phyloP scores from a whole-genome alignment of 2,888 invertebrate genomes.

The Prostheceraeus crozeri region DNA sequence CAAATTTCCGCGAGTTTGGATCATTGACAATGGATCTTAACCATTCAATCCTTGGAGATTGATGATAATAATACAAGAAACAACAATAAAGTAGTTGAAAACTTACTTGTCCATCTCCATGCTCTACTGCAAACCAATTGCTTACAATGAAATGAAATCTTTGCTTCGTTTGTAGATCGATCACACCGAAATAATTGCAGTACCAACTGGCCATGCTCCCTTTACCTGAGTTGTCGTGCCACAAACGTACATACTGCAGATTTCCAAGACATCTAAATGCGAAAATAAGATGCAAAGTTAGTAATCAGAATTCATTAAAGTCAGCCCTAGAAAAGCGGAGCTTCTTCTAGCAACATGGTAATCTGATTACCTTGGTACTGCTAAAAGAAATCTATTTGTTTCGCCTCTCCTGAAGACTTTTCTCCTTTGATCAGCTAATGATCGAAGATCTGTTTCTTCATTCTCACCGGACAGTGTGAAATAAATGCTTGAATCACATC shows the following conservation, averaged over 20 bases:
- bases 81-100: not conserved
- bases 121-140: conserved; percentile 59
- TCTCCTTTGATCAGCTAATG: conserved; percentile 53
- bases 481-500: conserved; percentile 55
- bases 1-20: no score
- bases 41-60: no score
- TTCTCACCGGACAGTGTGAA: conserved; percentile 58
- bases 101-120: conserved; percentile 58
- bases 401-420: conserved; percentile 55
- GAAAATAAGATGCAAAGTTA: no score
- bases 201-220: conserved; percentile 58
- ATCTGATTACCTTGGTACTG: conserved; percentile 53
- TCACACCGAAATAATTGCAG: conserved; percentile 56
- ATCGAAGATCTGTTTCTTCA: conserved; percentile 57
- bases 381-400: conserved; percentile 57
- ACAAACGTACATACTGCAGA: conserved; percentile 57
- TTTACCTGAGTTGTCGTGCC: conserved; percentile 60
- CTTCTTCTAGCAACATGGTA: no score
- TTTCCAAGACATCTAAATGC: conserved; percentile 56
- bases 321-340: no score
- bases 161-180: conserved; percentile 58
- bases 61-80: no score
- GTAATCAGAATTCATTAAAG: no score
- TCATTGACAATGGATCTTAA: no score
- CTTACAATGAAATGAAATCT: conserved; percentile 58